Evolutionary conservation across 2,797 vertebrate genomes (phyloP), one percentile per base, ranked within the genome.

Genomic region (Rhynchonycteris naso): DNA sequence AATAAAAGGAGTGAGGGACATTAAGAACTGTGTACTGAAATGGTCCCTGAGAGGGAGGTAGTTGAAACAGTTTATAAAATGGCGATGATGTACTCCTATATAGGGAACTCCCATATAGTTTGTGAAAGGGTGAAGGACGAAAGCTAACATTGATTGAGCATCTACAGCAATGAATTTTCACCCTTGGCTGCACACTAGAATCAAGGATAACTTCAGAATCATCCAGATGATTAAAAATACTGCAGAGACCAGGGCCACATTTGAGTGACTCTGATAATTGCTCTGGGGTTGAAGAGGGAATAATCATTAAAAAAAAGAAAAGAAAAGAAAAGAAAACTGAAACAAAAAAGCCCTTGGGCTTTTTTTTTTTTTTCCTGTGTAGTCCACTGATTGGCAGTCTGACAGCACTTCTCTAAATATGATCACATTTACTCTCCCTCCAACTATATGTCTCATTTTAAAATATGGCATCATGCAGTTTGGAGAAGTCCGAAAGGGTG

Each of bases 281-380:
- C 76, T 74, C 35, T 72, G 84, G 28, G 9, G 26, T 71, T 61
- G 43, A 86, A 94, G 18, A 15, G 28, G 66, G 33, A 75, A 33
- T n/a, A 69, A 71, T 50, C 30, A 66, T 65, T 65, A 74, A 52
- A 83, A 84, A 95, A 88, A 28, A 28, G 89, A 76, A 93, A 66
- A 43, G n/a, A n/a, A n/a, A n/a, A n/a, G n/a, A 4, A 43, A 43
- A 43, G 43, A 1, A 43, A 43, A 43, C 43, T 54, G 68, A 56
- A 66, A 19, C 13, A 18, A 28, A 28, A 15, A 72, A 26, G n/a
- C 69, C 54, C 14, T 11, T 0, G 21, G 26, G 33, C 5, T n/a
- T 82, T 89, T 58, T 47, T 66, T n/a, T 2, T 33, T 76, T 75
- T 47, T 56, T 59, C n/a, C 4, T 56, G 13, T 15, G 28, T 1